These are phyloP conservation scores for Chalcis sispes DNA, from an alignment of 2,888 invertebrate species.

Conservation along the genomic window DNA sequence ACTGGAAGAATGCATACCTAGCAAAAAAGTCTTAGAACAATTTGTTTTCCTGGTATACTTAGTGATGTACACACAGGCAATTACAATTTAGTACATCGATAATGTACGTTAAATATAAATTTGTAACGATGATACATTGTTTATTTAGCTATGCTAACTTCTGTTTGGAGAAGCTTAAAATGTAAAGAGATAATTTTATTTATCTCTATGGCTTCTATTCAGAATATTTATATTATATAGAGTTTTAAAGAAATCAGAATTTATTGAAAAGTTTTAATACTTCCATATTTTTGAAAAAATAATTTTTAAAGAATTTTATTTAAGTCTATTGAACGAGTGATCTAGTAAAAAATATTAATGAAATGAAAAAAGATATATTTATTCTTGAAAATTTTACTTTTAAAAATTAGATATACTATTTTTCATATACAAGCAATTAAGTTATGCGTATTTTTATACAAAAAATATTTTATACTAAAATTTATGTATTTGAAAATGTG, in stretches of 20 bases:
- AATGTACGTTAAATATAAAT: conserved; percentile 17
- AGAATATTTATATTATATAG: conserved; percentile 25
- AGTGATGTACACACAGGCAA: not conserved
- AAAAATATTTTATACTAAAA: conserved; percentile 34
- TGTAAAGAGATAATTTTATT: conserved; percentile 13
- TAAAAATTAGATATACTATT: conserved; percentile 30
- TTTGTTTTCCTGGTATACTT: conserved; percentile 14
- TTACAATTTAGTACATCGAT: conserved; percentile 31
- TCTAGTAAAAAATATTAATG: conserved; percentile 13
- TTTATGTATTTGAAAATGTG: conserved; percentile 5
- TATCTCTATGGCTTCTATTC: conserved; percentile 22
- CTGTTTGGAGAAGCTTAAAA: conserved; percentile 14
- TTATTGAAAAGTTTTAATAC: conserved; percentile 17
- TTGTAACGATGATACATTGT: conserved; percentile 19
- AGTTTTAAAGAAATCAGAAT: conserved; percentile 18
- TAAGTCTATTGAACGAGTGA: conserved; percentile 18
- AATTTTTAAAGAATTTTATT: conserved; percentile 43
- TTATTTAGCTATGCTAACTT: conserved; percentile 16
- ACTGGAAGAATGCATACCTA: conserved; percentile 27
- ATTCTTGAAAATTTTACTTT: conserved; percentile 24
- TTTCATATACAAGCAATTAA: conserved; percentile 19
- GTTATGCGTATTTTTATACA: conserved; percentile 41
- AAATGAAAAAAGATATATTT: conserved; percentile 15
- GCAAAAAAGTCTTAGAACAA: conserved; percentile 17
- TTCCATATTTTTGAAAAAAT: conserved; percentile 17